Evolutionary conservation across 2,888 invertebrate genomes (phyloP).

Genomic region (Bimastos eiseni): DNA sequence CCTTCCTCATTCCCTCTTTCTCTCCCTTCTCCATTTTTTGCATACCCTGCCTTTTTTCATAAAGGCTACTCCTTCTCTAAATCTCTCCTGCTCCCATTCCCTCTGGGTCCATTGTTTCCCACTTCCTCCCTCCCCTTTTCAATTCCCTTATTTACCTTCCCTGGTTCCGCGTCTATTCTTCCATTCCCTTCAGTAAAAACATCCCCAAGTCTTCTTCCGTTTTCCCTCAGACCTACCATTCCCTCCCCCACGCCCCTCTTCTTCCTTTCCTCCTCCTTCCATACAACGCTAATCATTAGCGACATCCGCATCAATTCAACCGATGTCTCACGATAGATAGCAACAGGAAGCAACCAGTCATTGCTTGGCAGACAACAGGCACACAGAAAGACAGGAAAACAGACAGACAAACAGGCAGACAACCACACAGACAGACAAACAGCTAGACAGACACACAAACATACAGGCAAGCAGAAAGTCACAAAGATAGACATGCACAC

Average conservation of each 20-base stretch:
- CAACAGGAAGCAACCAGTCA: not conserved
- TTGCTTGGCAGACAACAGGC: not conserved
- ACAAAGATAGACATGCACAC: no score
- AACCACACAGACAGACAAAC: not conserved
- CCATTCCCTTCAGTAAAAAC: no score
- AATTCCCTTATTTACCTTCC: no score
- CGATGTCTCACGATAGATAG: not conserved
- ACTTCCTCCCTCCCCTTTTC: not conserved
- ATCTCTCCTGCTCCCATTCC: not conserved
- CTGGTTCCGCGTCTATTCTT: no score
- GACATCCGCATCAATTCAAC: not conserved
- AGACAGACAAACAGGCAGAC: not conserved
- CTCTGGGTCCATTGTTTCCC: not conserved
- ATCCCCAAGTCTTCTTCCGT: not conserved
- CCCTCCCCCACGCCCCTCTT: not conserved
- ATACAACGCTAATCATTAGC: not conserved
- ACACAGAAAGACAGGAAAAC: not conserved
- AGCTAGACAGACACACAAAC: not conserved
- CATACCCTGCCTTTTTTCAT: not conserved
- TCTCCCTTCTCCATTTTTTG: not conserved
- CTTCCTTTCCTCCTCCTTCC: not conserved
- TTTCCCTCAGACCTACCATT: not conserved
- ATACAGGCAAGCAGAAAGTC: no score
- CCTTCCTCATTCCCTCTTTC: not conserved
- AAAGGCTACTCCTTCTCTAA: not conserved